A percentile compares a stretch with the other conserved stretches of the same genome.
These are phyloP conservation scores for Carassius carassius DNA, from an alignment of 2,113 vertebrate species.

Conservation along the genomic window DNA sequence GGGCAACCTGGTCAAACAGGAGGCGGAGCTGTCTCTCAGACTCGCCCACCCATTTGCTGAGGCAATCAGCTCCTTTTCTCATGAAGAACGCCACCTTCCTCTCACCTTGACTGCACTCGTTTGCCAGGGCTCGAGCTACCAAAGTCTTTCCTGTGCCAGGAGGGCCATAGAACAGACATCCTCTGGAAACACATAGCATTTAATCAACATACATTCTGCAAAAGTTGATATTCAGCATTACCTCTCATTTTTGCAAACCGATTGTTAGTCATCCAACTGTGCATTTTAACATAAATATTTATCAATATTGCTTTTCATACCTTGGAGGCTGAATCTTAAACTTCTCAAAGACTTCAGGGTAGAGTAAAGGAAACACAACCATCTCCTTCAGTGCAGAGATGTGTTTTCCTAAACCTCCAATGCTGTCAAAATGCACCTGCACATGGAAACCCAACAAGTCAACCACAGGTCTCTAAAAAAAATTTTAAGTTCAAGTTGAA, in stretches of 20 bases:
- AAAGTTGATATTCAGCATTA: not conserved
- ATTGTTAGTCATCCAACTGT: not conserved
- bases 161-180: constrained; percentile 94
- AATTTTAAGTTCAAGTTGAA: not conserved
- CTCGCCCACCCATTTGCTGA: constrained; percentile 96
- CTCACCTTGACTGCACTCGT: constrained; percentile 89
- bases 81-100: constrained; percentile 92
- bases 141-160: constrained; percentile 96
- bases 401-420: constrained; percentile 88
- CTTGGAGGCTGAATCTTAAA: constrained; percentile 96
- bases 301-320: constrained; percentile 63
- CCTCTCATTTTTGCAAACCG: not conserved
- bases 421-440: constrained; percentile 87
- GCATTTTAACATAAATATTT: not conserved
- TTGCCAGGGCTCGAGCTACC: constrained; percentile 90
- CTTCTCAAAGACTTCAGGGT: constrained; percentile 95
- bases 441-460: constrained; percentile 2
- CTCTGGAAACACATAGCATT: constrained; percentile 73
- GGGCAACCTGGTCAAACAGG: constrained; percentile 90
- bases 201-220: not conserved
- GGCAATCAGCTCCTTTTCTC: constrained; percentile 94
- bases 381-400: constrained; percentile 94
- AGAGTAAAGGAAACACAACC: constrained; percentile 93
- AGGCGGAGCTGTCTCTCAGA: constrained; percentile 89
- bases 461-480: not conserved